These are phyloP conservation scores for Zaprionus camerounensis DNA, from an alignment of 1,140 invertebrate species.

Conservation along the genomic window DNA sequence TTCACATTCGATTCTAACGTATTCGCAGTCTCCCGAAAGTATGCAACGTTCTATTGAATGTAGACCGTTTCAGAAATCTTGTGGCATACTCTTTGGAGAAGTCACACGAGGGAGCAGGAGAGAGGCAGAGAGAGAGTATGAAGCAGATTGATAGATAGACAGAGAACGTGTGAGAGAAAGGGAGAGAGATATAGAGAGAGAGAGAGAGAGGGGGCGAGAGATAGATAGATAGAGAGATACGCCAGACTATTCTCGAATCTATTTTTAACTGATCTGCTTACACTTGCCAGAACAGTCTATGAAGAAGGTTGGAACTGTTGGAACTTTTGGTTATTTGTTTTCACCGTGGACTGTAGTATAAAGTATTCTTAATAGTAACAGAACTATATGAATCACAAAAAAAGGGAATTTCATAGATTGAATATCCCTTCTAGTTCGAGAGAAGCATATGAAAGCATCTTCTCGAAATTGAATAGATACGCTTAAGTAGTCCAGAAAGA, in stretches of 20 bases:
- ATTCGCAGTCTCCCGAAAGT: conserved; percentile 36
- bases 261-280: neutral
- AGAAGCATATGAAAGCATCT: no score
- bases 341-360: no score
- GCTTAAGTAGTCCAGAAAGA: no score
- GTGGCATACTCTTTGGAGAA: conserved; percentile 34
- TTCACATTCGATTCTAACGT: neutral
- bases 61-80: neutral
- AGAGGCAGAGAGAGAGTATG: neutral
- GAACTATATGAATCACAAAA: no score
- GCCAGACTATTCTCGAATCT: neutral
- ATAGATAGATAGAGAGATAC: neutral
- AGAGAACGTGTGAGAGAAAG: neutral
- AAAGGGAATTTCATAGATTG: no score
- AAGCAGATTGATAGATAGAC: neutral
- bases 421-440: no score
- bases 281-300: neutral
- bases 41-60: conserved; percentile 9
- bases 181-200: neutral
- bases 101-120: neutral
- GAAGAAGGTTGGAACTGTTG: no score
- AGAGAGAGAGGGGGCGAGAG: no score
- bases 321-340: no score
- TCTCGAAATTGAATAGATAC: no score
- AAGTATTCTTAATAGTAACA: no score